Conservation (phyloP, 2,888 invertebrate species). For the Rhagonycha lutea region DNA sequence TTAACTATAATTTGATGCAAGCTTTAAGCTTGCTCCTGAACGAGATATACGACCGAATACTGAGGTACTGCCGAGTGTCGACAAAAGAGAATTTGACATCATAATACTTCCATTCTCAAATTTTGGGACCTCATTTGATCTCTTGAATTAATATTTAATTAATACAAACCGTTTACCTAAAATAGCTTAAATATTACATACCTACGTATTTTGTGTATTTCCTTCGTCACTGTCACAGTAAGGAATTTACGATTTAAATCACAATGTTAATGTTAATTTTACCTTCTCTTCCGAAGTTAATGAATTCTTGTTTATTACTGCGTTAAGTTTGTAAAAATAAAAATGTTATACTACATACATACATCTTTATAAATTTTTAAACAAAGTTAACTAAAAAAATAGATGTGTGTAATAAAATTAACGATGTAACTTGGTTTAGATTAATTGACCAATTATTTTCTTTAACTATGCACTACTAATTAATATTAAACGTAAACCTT, state of each 20-base stretch:
- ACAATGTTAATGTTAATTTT: neutral
- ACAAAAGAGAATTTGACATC: neutral
- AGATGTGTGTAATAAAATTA: neutral
- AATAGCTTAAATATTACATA: neutral
- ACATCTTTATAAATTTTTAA: neutral
- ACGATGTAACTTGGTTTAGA: neutral
- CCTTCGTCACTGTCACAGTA: neutral
- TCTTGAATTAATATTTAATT: neutral
- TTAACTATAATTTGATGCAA: neutral
- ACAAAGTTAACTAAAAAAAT: neutral
- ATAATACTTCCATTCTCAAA: neutral
- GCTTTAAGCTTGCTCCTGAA: neutral
- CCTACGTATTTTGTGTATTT: neutral
- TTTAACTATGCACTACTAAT: neutral
- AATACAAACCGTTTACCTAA: neutral
- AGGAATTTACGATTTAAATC: neutral
- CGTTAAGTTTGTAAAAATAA: neutral
- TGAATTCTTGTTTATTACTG: neutral
- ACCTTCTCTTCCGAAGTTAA: neutral
- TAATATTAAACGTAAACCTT: neutral
- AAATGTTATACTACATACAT: neutral
- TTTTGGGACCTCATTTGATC: neutral
- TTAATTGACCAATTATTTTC: neutral
- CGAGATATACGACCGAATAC: neutral
- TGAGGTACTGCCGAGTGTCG: neutral